Conservation (phyloP, 2,888 invertebrate species). For the Aethes cnicana region DNA sequence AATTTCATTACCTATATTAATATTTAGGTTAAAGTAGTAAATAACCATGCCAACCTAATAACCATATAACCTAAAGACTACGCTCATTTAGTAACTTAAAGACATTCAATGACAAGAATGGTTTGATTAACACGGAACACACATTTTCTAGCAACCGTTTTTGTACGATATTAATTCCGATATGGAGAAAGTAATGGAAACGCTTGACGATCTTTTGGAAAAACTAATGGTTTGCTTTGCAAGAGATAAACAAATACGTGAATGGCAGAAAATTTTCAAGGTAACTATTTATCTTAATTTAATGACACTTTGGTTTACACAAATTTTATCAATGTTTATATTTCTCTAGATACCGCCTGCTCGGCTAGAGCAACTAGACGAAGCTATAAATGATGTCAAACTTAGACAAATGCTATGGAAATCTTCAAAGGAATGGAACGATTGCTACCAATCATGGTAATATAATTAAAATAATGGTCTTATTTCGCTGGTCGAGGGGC, state of each 20-base stretch:
- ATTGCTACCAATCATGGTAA: conserved; percentile 85
- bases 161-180: conserved; percentile 88
- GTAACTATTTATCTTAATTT: conserved; percentile 65
- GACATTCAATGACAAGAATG: too few relatives aligned
- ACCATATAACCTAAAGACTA: too few relatives aligned
- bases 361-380: conserved; percentile 90
- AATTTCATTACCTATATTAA: too few relatives aligned
- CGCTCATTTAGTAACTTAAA: too few relatives aligned
- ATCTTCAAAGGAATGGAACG: conserved; percentile 88
- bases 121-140: too few relatives aligned
- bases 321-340: not conserved
- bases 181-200: conserved; percentile 83
- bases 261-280: conserved; percentile 93
- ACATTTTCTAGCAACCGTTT: conserved; percentile 88
- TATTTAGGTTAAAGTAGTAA: too few relatives aligned
- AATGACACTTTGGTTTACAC: not conserved
- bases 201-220: conserved; percentile 84
- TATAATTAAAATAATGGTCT: too few relatives aligned
- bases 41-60: too few relatives aligned
- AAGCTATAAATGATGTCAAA: conserved; percentile 90
- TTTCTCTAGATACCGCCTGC: conserved; percentile 88
- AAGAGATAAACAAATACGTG: conserved; percentile 88
- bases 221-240: conserved; percentile 84
- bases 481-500: too few relatives aligned
- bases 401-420: conserved; percentile 91